Base-by-base conservation (phyloP, 1,140 invertebrate species). In the Drosophila varians region DNA sequence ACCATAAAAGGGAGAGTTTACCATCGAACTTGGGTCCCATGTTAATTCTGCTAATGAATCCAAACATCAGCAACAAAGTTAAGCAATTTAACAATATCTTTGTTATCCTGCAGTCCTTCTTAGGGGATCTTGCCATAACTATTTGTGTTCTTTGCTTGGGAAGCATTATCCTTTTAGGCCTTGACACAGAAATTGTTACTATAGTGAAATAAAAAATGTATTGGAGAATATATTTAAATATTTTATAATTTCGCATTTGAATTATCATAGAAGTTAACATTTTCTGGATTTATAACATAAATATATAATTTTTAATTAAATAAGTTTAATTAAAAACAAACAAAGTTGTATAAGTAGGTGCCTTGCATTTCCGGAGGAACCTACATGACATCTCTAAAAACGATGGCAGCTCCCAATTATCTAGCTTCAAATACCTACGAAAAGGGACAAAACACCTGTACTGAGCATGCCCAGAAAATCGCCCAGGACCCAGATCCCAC, bases 381-480 rank as follows among this genome's bases (percentile, higher is more conserved):
- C 28, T 31, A n/a, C 9, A 11, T 31, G 28, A 19, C 21, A 45
- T 40, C 21, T 45, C 12, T 40, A 43, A 43, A 53, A 4, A 18
- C 5, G 4, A 9, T 52, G 8, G 12, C 49, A 53, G 19, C 28
- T 23, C 9, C 8, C 7, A 25, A 0, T n/a, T n/a, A 28, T 28
- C 26, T 28, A 3, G 26, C 26, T 36, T 1, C 7, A 12, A 38
- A 38, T 31, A 31, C 28, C n/a, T 4, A 38, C 4, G 14, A 68
- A 64, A 28, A 14, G 21, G 19, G 49, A 16, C 6, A 42, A 49
- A 70, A 64, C 43, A 34, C 38, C 36, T 62, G 34, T 47, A 43
- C 58, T 56, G 71, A 64, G 71, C 71, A 74, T 74, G 71, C 58
- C 26, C 71, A 55, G 58, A 74, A 55, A 38, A 46, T 25, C 19